These are phyloP conservation scores for Sinocyclocheilus maitianheensis DNA, from an alignment of 2,113 vertebrate genomes.

Conservation along the genomic window DNA sequence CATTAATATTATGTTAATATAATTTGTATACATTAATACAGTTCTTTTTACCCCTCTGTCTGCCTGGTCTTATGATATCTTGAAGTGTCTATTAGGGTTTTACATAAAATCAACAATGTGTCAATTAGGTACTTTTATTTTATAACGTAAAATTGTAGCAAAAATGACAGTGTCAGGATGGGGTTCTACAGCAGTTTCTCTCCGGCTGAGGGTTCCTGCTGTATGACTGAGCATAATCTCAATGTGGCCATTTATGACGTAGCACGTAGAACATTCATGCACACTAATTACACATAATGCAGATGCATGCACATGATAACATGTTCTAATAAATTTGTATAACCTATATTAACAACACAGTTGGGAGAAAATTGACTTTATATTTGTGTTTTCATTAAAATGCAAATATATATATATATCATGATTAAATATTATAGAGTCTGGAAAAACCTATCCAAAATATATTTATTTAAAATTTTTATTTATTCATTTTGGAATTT, in stretches of 20 bases:
- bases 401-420: no score
- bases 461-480: no score
- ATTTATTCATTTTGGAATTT: not conserved
- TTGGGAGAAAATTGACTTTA: not conserved
- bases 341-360: no score
- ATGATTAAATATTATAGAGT: not conserved
- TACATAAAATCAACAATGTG: no score
- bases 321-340: not conserved
- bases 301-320: constrained; percentile 2
- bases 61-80: no score
- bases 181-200: not conserved
- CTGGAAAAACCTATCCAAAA: not conserved
- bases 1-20: no score
- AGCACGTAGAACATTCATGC: not conserved
- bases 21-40: no score
- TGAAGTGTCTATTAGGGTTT: no score
- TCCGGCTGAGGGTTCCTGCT: not conserved
- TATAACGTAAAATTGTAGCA: no score
- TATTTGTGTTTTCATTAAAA: no score
- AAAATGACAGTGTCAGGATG: not conserved
- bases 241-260: not conserved
- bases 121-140: no score
- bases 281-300: not conserved
- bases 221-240: constrained; percentile 10
- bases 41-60: no score